Percentiles rank a stretch among this genome's conserved stretches.
phyloP scores from a whole-genome alignment of 1,140 invertebrate species.

The Orchestia grillus region DNA sequence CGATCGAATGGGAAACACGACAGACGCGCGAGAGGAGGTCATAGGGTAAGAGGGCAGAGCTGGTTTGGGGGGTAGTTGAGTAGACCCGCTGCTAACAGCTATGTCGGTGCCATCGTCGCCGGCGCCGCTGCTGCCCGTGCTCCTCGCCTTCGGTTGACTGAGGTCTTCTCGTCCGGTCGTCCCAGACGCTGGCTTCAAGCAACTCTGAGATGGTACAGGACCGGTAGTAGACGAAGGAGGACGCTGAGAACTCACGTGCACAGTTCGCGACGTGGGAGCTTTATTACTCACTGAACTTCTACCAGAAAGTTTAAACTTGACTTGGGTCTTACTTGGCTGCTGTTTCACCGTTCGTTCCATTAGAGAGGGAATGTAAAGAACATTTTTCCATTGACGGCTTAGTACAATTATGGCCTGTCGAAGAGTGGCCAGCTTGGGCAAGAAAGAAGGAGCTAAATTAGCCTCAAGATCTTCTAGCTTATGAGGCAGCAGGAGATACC shows the following conservation, averaged over 20 bases:
- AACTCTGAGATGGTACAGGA: background rate
- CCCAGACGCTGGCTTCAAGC: background rate
- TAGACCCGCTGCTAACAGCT: constrained; percentile 67
- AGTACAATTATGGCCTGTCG: constrained; percentile 86
- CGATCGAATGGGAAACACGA: constrained; percentile 81
- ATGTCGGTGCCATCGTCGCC: constrained; percentile 69
- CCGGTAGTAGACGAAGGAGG: background rate
- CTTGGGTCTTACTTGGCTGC: constrained; percentile 54
- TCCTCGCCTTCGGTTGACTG: background rate
- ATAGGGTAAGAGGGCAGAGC: constrained; percentile 78
- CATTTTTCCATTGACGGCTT: constrained; percentile 96
- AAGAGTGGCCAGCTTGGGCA: constrained; percentile 90
- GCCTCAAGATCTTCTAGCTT: constrained; percentile 83
- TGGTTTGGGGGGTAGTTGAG: constrained; percentile 69
- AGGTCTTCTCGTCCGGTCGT: background rate
- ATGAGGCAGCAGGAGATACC: constrained; percentile 82
- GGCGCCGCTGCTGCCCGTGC: background rate
- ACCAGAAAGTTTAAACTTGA: background rate
- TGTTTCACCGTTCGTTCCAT: constrained; percentile 85
- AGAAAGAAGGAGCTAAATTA: constrained; percentile 84
- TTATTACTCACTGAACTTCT: background rate
- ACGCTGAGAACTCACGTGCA: constrained; percentile 74
- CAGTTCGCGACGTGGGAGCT: constrained; percentile 6
- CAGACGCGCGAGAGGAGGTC: constrained; percentile 80
- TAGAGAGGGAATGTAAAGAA: constrained; percentile 91